phyloP scores from a whole-genome alignment of 2,888 invertebrate species.

The Luperina nickerlii region DNA sequence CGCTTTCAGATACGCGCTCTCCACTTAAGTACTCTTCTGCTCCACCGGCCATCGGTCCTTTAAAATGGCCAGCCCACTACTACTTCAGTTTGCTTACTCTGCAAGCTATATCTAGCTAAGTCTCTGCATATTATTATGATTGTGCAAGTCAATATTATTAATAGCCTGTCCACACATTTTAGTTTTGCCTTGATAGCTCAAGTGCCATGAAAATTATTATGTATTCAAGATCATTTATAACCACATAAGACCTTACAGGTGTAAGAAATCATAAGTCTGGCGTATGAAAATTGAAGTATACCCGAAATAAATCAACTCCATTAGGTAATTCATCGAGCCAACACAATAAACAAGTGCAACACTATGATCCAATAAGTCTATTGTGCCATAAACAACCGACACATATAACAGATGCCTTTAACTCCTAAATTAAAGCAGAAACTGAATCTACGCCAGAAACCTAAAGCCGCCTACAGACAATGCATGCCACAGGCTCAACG shows the following conservation, averaged over 20 bases:
- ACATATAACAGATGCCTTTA: conserved; percentile 18
- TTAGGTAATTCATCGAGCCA: conserved; percentile 7
- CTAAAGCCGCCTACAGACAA: neutral
- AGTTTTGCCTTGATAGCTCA: neutral
- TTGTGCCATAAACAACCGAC: conserved; percentile 8
- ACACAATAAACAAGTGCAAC: conserved; percentile 19
- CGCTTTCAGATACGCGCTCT: no score
- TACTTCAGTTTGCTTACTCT: neutral
- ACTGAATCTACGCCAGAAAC: conserved; percentile 34
- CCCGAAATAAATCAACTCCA: conserved; percentile 18
- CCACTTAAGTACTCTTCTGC: no score
- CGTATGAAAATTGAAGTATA: conserved; percentile 17
- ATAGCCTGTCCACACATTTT: neutral
- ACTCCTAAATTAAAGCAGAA: conserved; percentile 24
- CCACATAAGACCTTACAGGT: conserved; percentile 1
- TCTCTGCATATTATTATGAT: neutral
- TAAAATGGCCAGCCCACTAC: neutral
- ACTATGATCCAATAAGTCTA: conserved; percentile 12
- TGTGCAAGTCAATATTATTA: neutral
- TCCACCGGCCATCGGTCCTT: no score
- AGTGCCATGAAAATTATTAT: neutral
- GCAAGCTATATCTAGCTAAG: neutral
- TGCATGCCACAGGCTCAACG: neutral
- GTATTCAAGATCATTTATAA: conserved; percentile 16
- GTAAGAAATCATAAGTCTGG: conserved; percentile 27